Percentiles rank a stretch among this genome's conserved stretches.
phyloP scores from a whole-genome alignment of 2,797 vertebrate genomes.

The Gadopsis bispinosus region DNA sequence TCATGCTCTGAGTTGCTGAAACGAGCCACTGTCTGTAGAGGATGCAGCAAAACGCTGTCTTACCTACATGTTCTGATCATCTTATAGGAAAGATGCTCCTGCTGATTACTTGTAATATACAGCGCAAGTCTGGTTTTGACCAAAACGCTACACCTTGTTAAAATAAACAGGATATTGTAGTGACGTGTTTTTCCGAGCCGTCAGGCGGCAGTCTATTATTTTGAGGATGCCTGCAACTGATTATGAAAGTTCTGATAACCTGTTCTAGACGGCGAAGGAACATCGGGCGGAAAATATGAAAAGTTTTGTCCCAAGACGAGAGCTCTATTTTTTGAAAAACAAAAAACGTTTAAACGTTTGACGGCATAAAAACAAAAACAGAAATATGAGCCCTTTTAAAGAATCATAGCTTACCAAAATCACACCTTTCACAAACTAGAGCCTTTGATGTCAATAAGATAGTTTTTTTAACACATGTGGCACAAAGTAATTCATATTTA shows the following conservation, averaged over 20 bases:
- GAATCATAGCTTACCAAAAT: not conserved
- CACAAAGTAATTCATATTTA: not conserved
- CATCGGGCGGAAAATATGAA: constrained; percentile 73
- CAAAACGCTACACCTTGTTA: constrained; percentile 53
- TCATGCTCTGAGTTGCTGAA: constrained; percentile 42
- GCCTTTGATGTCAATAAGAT: not conserved
- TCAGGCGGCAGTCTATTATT: constrained; percentile 65
- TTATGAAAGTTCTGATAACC: constrained; percentile 73
- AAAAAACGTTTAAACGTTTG: constrained; percentile 35
- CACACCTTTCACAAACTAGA: not conserved
- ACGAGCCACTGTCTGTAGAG: constrained; percentile 25
- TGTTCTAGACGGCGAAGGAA: constrained; percentile 51
- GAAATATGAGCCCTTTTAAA: not conserved
- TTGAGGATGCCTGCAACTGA: constrained; percentile 69
- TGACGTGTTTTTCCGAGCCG: constrained; percentile 80
- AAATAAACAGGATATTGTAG: constrained; percentile 81
- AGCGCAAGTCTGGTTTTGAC: constrained; percentile 61
- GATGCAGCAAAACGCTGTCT: not conserved
- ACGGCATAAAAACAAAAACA: constrained; percentile 1
- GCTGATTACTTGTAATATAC: constrained; percentile 57
- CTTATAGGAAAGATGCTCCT: constrained; percentile 64
- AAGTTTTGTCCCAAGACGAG: constrained; percentile 45
- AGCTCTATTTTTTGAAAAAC: constrained; percentile 19
- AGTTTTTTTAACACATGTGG: not conserved
- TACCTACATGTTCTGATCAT: constrained; percentile 43